Percentiles rank a stretch among this genome's conserved stretches.
These are phyloP conservation scores for Eudasyphora cyanicolor DNA, from an alignment of 2,888 invertebrate species.

Conservation along the genomic window DNA sequence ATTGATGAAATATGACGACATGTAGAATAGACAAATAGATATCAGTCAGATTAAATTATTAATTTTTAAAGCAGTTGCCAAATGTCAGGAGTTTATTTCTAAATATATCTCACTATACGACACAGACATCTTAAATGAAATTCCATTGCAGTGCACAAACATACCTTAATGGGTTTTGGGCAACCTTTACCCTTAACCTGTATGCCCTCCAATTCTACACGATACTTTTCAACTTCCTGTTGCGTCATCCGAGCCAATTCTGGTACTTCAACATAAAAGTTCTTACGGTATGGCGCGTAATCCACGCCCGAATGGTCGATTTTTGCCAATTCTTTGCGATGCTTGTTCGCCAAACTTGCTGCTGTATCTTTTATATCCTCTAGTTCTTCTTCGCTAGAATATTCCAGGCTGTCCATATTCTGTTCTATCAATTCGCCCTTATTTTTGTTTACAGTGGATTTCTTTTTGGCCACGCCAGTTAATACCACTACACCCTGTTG, in stretches of 20 bases:
- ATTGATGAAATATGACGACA: slow-evolving; percentile 20
- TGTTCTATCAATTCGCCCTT: slow-evolving; percentile 99
- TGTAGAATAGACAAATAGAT: too few species aligned
- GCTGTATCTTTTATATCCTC: slow-evolving; percentile 96
- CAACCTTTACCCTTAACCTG: slow-evolving; percentile 97
- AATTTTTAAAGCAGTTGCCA: too few species aligned
- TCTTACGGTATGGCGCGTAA: slow-evolving; percentile 94
- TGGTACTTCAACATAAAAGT: slow-evolving; percentile 98
- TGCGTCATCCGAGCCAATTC: slow-evolving; percentile 95
- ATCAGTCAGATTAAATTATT: too few species aligned
- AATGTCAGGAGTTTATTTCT: too few species aligned
- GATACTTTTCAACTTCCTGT: slow-evolving; percentile 92
- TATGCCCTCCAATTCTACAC: slow-evolving; percentile 95
- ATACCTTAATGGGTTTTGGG: slow-evolving; percentile 92
- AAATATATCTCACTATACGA: too few species aligned
- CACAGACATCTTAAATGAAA: too few species aligned
- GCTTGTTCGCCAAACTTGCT: slow-evolving; percentile 93
- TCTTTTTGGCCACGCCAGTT: slow-evolving; percentile 93
- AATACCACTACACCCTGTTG: slow-evolving; percentile 87
- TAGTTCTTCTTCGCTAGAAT: slow-evolving; percentile 97
- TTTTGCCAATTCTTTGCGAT: slow-evolving; percentile 94
- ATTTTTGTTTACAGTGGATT: slow-evolving; percentile 84
- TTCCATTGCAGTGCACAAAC: slow-evolving; percentile 11
- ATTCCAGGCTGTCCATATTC: slow-evolving; percentile 98
- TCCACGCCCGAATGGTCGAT: slow-evolving; percentile 93